phyloP scores from a whole-genome alignment of 2,888 invertebrate species.

The Nymphalis urticae region DNA sequence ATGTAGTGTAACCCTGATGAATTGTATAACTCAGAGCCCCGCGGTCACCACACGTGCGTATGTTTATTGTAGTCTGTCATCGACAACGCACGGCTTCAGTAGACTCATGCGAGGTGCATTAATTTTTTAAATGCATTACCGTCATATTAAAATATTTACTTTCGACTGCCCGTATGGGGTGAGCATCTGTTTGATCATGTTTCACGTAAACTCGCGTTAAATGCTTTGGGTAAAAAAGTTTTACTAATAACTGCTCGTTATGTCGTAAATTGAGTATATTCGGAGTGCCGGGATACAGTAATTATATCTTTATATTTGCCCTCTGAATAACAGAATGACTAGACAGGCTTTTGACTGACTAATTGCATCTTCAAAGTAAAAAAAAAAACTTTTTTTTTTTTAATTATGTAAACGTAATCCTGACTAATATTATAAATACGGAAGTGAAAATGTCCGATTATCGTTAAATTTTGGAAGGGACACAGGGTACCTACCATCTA shows the following conservation, averaged over 20 bases:
- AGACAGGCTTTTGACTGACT: too few species aligned
- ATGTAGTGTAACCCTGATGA: not conserved
- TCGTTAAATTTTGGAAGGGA: too few species aligned
- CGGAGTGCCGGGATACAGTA: not conserved
- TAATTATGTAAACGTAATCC: too few species aligned
- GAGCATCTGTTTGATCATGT: slow-evolving; percentile 25
- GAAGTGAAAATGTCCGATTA: too few species aligned
- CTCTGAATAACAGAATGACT: too few species aligned
- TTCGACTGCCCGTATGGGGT: slow-evolving; percentile 29
- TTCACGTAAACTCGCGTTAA: slow-evolving; percentile 6
- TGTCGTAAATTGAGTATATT: not conserved
- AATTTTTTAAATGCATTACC: slow-evolving; percentile 37
- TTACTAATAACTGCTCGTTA: not conserved
- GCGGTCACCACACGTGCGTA: slow-evolving; percentile 41
- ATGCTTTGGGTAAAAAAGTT: not conserved
- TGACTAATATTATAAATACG: too few species aligned
- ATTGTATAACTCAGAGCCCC: slow-evolving; percentile 18
- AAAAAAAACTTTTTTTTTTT: too few species aligned
- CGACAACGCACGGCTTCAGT: slow-evolving; percentile 40
- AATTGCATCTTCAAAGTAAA: too few species aligned
- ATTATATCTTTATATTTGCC: not conserved
- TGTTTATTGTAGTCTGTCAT: slow-evolving; percentile 49
- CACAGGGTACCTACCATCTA: too few species aligned
- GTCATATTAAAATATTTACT: slow-evolving; percentile 42
- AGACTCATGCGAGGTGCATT: slow-evolving; percentile 37